Base-by-base conservation (phyloP, 1,140 invertebrate genomes). In the Cydia pomonella region DNA sequence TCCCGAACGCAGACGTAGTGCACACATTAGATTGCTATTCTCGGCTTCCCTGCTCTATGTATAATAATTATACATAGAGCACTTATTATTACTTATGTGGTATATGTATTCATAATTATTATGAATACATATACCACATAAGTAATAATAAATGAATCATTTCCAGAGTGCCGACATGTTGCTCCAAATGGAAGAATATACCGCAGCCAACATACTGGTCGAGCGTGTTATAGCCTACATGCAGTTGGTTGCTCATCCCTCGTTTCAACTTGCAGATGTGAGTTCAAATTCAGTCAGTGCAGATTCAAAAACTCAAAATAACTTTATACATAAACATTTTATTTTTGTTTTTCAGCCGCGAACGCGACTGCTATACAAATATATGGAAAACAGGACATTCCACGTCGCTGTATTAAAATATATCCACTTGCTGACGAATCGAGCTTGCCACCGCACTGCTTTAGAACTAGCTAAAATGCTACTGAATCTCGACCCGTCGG, bases 351-450 rank as follows among this genome's bases (percentile, higher is more conserved):
- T 78, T 81, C 83, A 81, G 82, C 27, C 72, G 38, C 18, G 76
- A 27, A 62, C 76, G 82, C 94, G 97, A 72, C 84, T 99, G 21
- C 96, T 97, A 84, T 99, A 98, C 86, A 95, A 94, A 64, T 95
- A 95, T 75, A 95, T 97, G 84, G 97, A 98, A 88, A 99, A 99
- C 93, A 95, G 97, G 75, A 93, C 96, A 3, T 95, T 99, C 74
- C 98, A 96, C 84, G 95, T 98, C 72, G 95, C 96, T 1, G 85
- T 99, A 5, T 97, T 98, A 81, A 97, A 97, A 87, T 97, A 98
- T 87, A 90, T 98, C 21, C 93, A 95, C 63, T 96, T 97, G 85
- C 94, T 98, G 53, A 96, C 97, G 3, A 96, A 96, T 77, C 95
- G 96, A 80, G 97, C 95, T 77, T 97, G 96, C 87, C 96, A 97